Conservation (phyloP, 2,888 invertebrate genomes). For the Xylota segnis region DNA sequence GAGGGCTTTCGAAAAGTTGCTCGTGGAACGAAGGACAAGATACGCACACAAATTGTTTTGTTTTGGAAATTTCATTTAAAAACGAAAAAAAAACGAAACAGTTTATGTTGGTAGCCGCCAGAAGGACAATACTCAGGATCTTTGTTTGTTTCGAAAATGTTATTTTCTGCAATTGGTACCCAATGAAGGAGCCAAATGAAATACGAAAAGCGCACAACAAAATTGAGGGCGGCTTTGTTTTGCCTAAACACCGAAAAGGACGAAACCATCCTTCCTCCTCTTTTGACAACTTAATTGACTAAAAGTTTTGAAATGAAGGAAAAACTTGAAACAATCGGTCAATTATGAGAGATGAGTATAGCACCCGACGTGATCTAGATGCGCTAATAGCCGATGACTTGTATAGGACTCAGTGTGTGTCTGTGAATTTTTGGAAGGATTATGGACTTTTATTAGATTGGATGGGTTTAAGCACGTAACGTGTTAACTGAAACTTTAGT, state of each 20-base stretch:
- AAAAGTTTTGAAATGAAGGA: constrained; percentile 37
- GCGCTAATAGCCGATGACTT: constrained; percentile 19
- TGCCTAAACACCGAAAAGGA: constrained; percentile 18
- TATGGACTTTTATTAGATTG: constrained; percentile 6
- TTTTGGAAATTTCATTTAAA: constrained; percentile 54
- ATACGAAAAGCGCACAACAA: constrained; percentile 2
- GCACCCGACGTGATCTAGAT: constrained; percentile 21
- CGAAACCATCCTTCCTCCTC: not conserved
- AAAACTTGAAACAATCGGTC: constrained; percentile 36
- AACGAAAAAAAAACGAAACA: constrained; percentile 17
- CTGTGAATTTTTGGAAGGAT: not conserved
- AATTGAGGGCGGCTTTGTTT: constrained; percentile 9
- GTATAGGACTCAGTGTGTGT: not conserved
- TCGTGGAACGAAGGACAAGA: constrained; percentile 36
- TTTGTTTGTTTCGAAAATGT: constrained; percentile 20
- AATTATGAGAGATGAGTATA: constrained; percentile 33
- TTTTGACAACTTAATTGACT: constrained; percentile 45
- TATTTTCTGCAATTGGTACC: constrained; percentile 13
- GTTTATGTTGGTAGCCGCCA: constrained; percentile 17
- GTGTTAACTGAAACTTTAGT: not conserved
- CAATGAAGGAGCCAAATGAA: not conserved
- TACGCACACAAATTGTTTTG: constrained; percentile 64
- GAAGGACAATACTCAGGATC: not conserved
- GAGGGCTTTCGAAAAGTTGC: constrained; percentile 55
- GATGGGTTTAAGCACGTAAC: not conserved